Base-by-base conservation (phyloP, 2,113 vertebrate species). In the Tetrao urogallus region DNA sequence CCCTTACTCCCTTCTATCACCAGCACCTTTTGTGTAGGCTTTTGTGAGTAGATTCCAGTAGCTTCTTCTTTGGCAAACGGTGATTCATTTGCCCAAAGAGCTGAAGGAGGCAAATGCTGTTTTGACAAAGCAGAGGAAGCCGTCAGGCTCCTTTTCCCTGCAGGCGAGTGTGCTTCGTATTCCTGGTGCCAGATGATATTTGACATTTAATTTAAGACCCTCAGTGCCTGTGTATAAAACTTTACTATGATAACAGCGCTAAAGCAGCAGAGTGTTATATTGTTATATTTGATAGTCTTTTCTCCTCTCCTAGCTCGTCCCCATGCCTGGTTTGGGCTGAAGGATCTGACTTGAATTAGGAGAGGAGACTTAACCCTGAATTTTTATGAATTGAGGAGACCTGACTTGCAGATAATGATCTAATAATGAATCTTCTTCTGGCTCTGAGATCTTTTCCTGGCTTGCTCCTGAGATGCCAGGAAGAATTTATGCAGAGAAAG, bases 151-250 rank as follows among this genome's bases (percentile, higher is more conserved):
- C 36, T 77, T 82, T 92, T 76, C 65, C 79, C 80, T 86, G 7
- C 13, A 81, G 74, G 86, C 20, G 18, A 45, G 61, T 70, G 28
- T 8, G 6, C 71, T 94, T 97, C 86, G 63, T 64, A 28, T 93
- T 97, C 86, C 85, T 72, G 86, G 45, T 83, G 74, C 86, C 90
- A 90, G 64, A 96, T 93, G 95, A 70, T 92, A 94, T 95, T 95
- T 96, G 93, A 95, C 94, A 92, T 95, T 97, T 97, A 96, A 98
- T 97, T 97, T 97, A 96, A 88, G 91, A 93, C 63, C 36, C 74
- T 86, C 75, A 38, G 25, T 94, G 66, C 63, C 77, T 87, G 82
- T 74, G 69, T 88, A 48, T 86, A 97, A 96, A 94, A 71, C 88
- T 96, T 95, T 40, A 64, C 38, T 86, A 47, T 81, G 48, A 82